A percentile compares a stretch with the other conserved stretches of the same genome.
These are phyloP conservation scores for Entomobrya proxima DNA, from an alignment of 2,888 invertebrate species.

Conservation along the genomic window DNA sequence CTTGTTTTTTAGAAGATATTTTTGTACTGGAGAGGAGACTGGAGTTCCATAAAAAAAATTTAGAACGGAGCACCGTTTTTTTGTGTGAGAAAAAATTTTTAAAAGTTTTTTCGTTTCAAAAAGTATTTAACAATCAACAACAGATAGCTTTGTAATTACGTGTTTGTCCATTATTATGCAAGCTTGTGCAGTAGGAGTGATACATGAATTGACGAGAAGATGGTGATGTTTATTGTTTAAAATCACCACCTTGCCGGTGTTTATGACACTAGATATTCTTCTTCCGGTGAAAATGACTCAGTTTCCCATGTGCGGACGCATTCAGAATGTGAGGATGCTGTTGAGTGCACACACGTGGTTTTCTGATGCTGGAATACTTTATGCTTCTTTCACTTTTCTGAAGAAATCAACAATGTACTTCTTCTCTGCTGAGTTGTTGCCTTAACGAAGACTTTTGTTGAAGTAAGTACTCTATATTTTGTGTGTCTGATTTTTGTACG, in stretches of 20 bases:
- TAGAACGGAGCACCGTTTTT: constrained; percentile 45
- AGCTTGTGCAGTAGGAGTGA: constrained; percentile 39
- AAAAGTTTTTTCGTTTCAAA: neutral
- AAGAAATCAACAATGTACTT: too few relatives aligned
- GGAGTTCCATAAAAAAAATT: neutral
- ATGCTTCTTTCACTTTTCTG: too few relatives aligned
- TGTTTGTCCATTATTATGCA: constrained; percentile 49
- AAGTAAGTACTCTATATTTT: too few relatives aligned
- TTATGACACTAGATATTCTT: neutral
- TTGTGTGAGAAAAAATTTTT: constrained; percentile 4
- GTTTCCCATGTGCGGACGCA: neutral
- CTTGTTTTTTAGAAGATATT: too few relatives aligned
- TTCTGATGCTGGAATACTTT: too few relatives aligned
- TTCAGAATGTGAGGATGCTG: neutral
- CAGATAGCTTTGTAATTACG: constrained; percentile 45
- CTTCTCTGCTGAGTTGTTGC: too few relatives aligned
- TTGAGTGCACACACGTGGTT: too few relatives aligned
- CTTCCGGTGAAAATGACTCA: too few relatives aligned
- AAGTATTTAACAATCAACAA: constrained; percentile 22
- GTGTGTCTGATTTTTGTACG: too few relatives aligned
- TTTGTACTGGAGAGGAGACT: neutral
- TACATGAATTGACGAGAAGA: constrained; percentile 45
- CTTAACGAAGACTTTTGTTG: too few relatives aligned
- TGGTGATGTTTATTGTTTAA: neutral
- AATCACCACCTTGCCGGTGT: constrained; percentile 17